Base-by-base conservation (phyloP, 2,888 invertebrate genomes). In the Hypselothyrea guttata region DNA sequence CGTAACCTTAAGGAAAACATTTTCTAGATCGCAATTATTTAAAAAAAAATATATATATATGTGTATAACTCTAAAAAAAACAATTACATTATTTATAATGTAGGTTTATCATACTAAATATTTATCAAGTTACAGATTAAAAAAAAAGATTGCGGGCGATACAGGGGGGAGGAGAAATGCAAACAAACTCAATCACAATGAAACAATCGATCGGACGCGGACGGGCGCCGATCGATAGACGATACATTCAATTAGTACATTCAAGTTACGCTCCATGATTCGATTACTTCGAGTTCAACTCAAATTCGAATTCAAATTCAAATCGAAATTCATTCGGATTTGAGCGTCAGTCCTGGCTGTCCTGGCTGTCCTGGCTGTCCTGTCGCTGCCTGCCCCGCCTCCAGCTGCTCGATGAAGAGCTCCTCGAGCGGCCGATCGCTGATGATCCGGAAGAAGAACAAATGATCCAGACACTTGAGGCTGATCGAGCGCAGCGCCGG, bases 371-470 rank as follows among this genome's bases (percentile, higher is more conserved):
- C n/a, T n/a, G 86, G 71, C 35, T 86, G 92, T n/a, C n/a, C n/a
- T n/a, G n/a, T n/a, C n/a, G n/a, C n/a, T n/a, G n/a, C n/a, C n/a
- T n/a, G n/a, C n/a, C n/a, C n/a, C 58, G 93, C 92, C 88, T 96
- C 95, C 59, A 97, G 91, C 91, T 96, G 94, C 84, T 96, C 95
- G 75, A 93, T 93, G 60, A 97, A 93, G 90, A 96, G 97, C 45
- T 94, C 93, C 88, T 96, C 95, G 86, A 98, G 94, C 69, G 94
- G 94, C 60, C 93, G 93, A 79, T 98, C 96, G 31, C 96, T 96
- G 83, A 97, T 95, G 64, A 98, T 93, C 88, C 96, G 95, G 92
- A 96, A 97, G 92, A 96, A 97, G 92, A 97, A 98, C 71, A 98
- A 92, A 90, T 98, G 97, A 90, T 98, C 98, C 86, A 96, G 92